Evolutionary conservation across 1,140 invertebrate species (phyloP).

Genomic region (Drosophila baimaii): DNA sequence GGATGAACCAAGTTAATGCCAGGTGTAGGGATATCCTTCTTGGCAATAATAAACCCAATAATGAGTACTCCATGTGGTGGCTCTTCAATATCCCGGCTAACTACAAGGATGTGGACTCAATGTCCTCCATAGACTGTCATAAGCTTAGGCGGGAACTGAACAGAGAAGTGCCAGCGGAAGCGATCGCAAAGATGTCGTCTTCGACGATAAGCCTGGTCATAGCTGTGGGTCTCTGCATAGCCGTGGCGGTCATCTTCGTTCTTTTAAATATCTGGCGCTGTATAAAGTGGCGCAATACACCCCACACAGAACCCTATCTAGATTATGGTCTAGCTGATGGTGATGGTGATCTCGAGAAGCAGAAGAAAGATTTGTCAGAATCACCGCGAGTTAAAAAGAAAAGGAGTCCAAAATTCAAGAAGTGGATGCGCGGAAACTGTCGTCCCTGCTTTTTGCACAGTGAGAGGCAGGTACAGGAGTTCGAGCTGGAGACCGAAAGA

Average conservation of each 20-base stretch:
- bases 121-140: constrained; percentile 59
- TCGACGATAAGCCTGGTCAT: constrained; percentile 1
- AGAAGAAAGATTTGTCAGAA: no score
- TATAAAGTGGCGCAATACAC: neutral
- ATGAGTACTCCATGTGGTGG: constrained; percentile 32
- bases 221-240: constrained; percentile 6
- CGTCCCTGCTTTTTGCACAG: constrained; percentile 55
- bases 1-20: constrained; percentile 53
- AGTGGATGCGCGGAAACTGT: constrained; percentile 35
- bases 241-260: constrained; percentile 1
- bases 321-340: neutral
- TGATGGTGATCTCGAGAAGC: neutral
- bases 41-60: neutral
- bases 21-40: constrained; percentile 41
- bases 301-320: fast-evolving
- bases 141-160: constrained; percentile 48
- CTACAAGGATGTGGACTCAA: constrained; percentile 47
- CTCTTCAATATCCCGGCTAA: constrained; percentile 27
- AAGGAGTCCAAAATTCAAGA: neutral
- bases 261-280: constrained; percentile 2
- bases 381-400: no score
- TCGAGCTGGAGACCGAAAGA: constrained; percentile 12
- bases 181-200: neutral
- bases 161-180: neutral
- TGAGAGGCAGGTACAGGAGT: constrained; percentile 21